These are phyloP conservation scores for Virgularia gustaviana DNA, from an alignment of 92 coral and sea anemone genomes.

Conservation along the genomic window DNA sequence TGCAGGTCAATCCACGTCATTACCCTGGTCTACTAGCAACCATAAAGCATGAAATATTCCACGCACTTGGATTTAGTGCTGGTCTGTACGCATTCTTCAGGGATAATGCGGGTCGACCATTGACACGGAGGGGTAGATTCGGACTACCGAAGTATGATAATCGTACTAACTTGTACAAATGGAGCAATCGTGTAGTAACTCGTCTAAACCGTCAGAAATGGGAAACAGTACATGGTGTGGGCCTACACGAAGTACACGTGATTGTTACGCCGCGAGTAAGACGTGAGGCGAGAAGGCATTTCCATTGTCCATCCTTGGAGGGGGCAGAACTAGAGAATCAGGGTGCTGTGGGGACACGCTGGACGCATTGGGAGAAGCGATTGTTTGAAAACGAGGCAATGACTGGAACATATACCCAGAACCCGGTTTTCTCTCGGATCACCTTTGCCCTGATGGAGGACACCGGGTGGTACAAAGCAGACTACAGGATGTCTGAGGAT, in stretches of 20 bases:
- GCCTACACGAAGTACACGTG: conserved; percentile 69
- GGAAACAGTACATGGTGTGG: conserved; percentile 71
- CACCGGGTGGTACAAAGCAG: conserved; percentile 92
- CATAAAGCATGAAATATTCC: conserved; percentile 88
- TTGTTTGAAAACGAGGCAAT: conserved; percentile 98
- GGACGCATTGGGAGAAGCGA: conserved; percentile 97
- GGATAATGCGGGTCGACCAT: conserved; percentile 67
- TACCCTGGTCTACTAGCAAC: conserved; percentile 83
- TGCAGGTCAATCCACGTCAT: conserved; percentile 77
- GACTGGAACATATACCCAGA: conserved; percentile 98
- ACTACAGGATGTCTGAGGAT: conserved; percentile 83
- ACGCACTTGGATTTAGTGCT: conserved; percentile 97
- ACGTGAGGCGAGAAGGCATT: conserved; percentile 71
- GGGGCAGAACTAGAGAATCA: conserved; percentile 99
- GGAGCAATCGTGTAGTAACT: conserved; percentile 71
- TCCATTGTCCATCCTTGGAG: conserved; percentile 74
- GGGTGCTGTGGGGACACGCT: conserved; percentile 86
- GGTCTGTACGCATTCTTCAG: conserved; percentile 91
- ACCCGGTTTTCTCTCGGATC: conserved; percentile 88
- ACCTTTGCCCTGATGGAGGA: conserved; percentile 98
- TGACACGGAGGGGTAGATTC: conserved; percentile 71
- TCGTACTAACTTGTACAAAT: conserved; percentile 70
- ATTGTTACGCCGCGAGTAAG: conserved; percentile 85
- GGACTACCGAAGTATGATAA: conserved; percentile 84
- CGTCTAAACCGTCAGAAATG: conserved; percentile 69